Base-by-base conservation (phyloP, 2,888 invertebrate genomes). In the Cosmorhoe ocellata region DNA sequence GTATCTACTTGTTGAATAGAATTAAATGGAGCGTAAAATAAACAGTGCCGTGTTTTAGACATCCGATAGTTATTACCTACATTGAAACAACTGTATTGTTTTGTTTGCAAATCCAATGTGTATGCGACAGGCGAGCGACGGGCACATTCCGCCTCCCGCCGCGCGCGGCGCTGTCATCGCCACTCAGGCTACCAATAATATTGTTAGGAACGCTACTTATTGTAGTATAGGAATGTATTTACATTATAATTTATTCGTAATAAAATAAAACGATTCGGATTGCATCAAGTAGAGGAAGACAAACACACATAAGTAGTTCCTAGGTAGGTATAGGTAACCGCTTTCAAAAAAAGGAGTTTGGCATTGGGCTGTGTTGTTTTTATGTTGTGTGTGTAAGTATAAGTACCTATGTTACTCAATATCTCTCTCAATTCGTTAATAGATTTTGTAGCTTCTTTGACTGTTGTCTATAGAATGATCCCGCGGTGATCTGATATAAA, bases 41-140 rank as follows among this genome's bases (percentile, higher is more conserved):
- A 68, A 69, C 61, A 65, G 66, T 62, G 65, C 65, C 63, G 68
- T 81, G 83, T 76, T 79, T 67, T 69, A 76, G 82, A 84, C 83
- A 73, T 76, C 76, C 78, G 72, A 85, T 79, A 77, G 79, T 78
- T 80, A 84, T 84, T 80, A 45, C 42, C 33, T 42, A 78, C 74
- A 78, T 79, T 72, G 77, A 78, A 81, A 82, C 79, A 81, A 74
- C 74, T 61, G 76, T 78, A 84, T 84, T 83, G 83, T 82, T 81
- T 74, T n/a, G n/a, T n/a, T n/a, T 58, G 44, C 51, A 56, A 56
- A 55, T 48, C 44, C 51, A 32, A 51, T 56, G 56, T 45, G 61
- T 54, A 50, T 68, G n/a, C n/a, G 74, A 71, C 74, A 74, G 48
- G 69, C 66, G 63, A 73, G 69, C 76, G 81, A 84, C 83, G 73